A percentile compares a stretch with the other conserved stretches of the same genome.
Evolutionary conservation across 1,140 invertebrate genomes (phyloP).

Genomic region (Oppia nitens): DNA sequence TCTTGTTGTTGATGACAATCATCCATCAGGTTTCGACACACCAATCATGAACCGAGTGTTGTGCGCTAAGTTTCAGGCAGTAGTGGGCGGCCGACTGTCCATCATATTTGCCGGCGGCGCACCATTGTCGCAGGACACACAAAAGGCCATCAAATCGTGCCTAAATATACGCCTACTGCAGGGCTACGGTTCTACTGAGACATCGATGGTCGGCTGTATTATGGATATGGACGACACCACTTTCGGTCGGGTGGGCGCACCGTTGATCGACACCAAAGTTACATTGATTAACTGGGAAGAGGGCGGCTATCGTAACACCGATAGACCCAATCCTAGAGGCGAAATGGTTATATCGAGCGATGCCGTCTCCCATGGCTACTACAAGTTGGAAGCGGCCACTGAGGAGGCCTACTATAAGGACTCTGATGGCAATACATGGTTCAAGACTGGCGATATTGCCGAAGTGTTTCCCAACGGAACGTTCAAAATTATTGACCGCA

Average conservation of each 20-base stretch:
- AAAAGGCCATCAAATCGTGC: constrained; percentile 81
- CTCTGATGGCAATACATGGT: constrained; percentile 64
- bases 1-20: constrained; percentile 7
- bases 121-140: constrained; percentile 80
- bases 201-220: constrained; percentile 52
- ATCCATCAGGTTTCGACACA: constrained; percentile 11
- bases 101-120: constrained; percentile 88
- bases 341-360: constrained; percentile 83
- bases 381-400: constrained; percentile 72
- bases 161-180: constrained; percentile 76
- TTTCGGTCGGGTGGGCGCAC: constrained; percentile 54
- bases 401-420: constrained; percentile 69
- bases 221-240: constrained; percentile 46
- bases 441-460: constrained; percentile 89
- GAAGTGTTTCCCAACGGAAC: constrained; percentile 79
- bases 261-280: constrained; percentile 68
- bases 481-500: constrained; percentile 77
- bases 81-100: constrained; percentile 70
- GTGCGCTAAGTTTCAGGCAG: constrained; percentile 53
- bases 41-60: constrained; percentile 27
- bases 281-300: constrained; percentile 22
- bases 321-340: constrained; percentile 74
- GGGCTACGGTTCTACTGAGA: constrained; percentile 94
- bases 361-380: constrained; percentile 82
- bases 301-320: constrained; percentile 57